Percentiles rank a stretch among this genome's conserved stretches.
These are phyloP conservation scores for Nothura maculosa DNA, from an alignment of 2,797 vertebrate genomes.

Conservation along the genomic window DNA sequence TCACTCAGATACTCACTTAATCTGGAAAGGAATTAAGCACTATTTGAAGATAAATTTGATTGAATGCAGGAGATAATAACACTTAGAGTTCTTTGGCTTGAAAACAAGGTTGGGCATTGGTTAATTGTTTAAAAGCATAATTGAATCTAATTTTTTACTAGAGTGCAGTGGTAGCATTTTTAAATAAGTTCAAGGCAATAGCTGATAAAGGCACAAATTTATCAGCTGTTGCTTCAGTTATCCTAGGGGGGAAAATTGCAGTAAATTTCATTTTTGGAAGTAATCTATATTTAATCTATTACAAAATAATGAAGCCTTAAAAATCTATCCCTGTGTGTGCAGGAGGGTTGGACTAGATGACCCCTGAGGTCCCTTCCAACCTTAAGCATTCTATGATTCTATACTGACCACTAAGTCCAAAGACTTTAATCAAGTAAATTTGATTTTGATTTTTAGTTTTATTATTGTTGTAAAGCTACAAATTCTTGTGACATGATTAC, in stretches of 20 bases:
- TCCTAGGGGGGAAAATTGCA: neutral
- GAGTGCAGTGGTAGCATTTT: neutral
- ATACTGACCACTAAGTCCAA: neutral
- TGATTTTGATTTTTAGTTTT: neutral
- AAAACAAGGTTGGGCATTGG: neutral
- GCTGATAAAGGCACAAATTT: neutral
- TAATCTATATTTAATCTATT: neutral
- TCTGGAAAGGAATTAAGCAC: neutral
- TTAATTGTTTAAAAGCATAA: slow-evolving; percentile 3
- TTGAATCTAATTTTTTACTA: slow-evolving; percentile 12
- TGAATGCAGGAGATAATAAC: neutral
- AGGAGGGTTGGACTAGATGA: too few species aligned
- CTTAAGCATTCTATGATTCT: too few species aligned
- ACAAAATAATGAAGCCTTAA: neutral
- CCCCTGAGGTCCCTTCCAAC: too few species aligned
- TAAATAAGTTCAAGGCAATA: neutral
- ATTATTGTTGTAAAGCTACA: neutral
- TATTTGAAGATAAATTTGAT: neutral
- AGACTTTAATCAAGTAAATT: neutral
- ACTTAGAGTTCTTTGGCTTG: neutral
- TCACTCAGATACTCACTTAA: neutral
- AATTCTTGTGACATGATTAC: neutral
- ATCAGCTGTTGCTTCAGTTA: slow-evolving; percentile 30
- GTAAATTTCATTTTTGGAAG: neutral
- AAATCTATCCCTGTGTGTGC: too few species aligned